Evolutionary conservation across 2,888 invertebrate species (phyloP).

Genomic region (Ichneumoninae sp.): DNA sequence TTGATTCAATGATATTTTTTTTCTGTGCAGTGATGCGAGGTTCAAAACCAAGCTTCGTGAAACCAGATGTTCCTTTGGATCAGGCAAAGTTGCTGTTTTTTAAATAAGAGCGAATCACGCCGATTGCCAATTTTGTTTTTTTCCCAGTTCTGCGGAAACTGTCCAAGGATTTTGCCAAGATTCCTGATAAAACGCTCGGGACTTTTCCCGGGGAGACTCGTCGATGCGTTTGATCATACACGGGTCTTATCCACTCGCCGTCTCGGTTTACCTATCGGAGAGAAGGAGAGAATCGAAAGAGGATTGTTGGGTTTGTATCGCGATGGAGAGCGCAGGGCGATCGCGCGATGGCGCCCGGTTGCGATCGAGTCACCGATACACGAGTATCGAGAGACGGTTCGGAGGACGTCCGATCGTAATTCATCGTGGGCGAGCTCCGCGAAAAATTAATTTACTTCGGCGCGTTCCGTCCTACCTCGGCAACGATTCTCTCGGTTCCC

Average conservation of each 20-base stretch:
- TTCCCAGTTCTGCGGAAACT: neutral
- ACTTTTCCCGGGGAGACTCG: constrained; percentile 42
- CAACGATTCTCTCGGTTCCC: constrained; percentile 52
- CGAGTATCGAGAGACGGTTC: constrained; percentile 41
- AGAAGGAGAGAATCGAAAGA: neutral
- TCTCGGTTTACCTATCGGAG: neutral
- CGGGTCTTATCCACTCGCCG: constrained; percentile 40
- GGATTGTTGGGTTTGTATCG: neutral
- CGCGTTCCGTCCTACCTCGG: constrained; percentile 52
- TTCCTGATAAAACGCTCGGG: neutral
- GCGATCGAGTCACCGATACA: constrained; percentile 49
- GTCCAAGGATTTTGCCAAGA: too few species aligned
- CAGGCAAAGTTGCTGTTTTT: neutral
- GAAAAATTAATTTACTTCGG: constrained; percentile 74
- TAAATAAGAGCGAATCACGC: neutral
- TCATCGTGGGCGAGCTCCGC: constrained; percentile 58
- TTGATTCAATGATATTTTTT: too few species aligned
- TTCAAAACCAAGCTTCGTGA: neutral
- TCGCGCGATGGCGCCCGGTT: constrained; percentile 42
- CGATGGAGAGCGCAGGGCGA: neutral
- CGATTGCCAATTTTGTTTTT: neutral
- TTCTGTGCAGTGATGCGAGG: neutral
- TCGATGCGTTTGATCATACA: constrained; percentile 22
- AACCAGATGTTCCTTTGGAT: neutral
- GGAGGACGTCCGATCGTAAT: constrained; percentile 68